Percentiles rank a stretch among this genome's conserved stretches.
These are phyloP conservation scores for Anthopleura sola DNA, from an alignment of 64 coral and sea anemone species.

Conservation along the genomic window DNA sequence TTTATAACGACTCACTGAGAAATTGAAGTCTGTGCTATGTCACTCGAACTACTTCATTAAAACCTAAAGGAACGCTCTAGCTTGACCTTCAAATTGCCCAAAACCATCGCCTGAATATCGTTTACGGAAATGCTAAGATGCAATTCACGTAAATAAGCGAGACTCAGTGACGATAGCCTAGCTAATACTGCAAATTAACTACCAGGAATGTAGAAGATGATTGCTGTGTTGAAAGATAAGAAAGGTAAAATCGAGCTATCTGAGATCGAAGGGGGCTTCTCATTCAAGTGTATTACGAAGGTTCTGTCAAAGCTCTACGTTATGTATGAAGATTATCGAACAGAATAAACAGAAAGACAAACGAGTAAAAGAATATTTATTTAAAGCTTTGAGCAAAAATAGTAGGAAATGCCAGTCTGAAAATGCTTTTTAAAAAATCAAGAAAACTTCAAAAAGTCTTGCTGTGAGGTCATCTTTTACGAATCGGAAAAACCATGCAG, in stretches of 20 bases:
- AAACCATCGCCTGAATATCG: not conserved
- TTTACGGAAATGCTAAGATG: conserved; percentile 3
- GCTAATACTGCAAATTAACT: not conserved
- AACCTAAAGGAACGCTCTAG: not conserved
- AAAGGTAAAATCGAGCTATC: not conserved
- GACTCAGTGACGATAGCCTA: not conserved
- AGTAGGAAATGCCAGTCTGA: too few relatives aligned
- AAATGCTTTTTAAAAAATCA: not conserved
- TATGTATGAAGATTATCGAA: not conserved
- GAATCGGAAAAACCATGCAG: not conserved
- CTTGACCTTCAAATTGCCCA: conserved; percentile 4
- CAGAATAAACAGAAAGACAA: too few relatives aligned
- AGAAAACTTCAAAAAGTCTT: too few relatives aligned
- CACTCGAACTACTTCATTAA: not conserved
- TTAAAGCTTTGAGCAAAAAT: too few relatives aligned
- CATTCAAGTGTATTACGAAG: not conserved
- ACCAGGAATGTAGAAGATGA: not conserved
- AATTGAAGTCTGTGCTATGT: not conserved
- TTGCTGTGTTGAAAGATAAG: not conserved
- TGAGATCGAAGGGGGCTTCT: not conserved
- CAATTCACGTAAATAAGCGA: conserved; percentile 7
- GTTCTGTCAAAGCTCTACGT: not conserved
- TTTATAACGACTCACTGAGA: not conserved
- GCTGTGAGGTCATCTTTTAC: too few relatives aligned
- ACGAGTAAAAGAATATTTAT: too few relatives aligned